These are phyloP conservation scores for Venturia canescens DNA, from an alignment of 1,140 invertebrate genomes.

Conservation along the genomic window DNA sequence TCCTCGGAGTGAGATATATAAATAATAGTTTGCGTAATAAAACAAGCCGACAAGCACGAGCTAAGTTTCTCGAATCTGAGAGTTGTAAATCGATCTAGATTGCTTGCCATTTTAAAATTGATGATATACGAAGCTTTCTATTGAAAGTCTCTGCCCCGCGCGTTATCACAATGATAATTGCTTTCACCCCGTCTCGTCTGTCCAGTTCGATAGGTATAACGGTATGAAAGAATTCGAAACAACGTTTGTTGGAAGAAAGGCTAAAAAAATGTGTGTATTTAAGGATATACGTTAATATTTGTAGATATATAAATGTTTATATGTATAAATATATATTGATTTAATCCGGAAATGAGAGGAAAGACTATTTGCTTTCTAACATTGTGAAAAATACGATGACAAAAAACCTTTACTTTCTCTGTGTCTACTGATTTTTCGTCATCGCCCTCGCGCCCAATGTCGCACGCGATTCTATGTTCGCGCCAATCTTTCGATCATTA, in stretches of 20 bases:
- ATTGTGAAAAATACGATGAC: not conserved
- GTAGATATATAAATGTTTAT: not conserved
- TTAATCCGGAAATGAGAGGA: not conserved
- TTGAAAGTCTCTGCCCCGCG: conserved; percentile 22
- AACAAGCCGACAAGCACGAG: no score
- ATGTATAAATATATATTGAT: not conserved
- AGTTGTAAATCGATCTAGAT: conserved; percentile 6
- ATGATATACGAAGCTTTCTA: conserved; percentile 30
- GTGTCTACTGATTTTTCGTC: conserved; percentile 14
- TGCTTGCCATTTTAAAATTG: conserved; percentile 22
- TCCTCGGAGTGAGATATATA: no score
- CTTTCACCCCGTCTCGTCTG: not conserved
- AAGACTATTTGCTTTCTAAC: conserved; percentile 1
- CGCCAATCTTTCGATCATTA: not conserved
- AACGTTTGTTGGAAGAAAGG: not conserved
- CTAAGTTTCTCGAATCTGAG: not conserved
- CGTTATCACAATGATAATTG: conserved; percentile 36
- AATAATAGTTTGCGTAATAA: no score
- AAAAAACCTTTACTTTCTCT: conserved; percentile 4
- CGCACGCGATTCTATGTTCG: not conserved
- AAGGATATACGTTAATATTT: not conserved
- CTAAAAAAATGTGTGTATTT: not conserved
- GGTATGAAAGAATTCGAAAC: not conserved
- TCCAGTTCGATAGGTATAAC: not conserved
- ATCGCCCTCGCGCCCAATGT: not conserved